Evolutionary conservation across 2,888 invertebrate species (phyloP).

Genomic region (Alviniconcha strummeri): DNA sequence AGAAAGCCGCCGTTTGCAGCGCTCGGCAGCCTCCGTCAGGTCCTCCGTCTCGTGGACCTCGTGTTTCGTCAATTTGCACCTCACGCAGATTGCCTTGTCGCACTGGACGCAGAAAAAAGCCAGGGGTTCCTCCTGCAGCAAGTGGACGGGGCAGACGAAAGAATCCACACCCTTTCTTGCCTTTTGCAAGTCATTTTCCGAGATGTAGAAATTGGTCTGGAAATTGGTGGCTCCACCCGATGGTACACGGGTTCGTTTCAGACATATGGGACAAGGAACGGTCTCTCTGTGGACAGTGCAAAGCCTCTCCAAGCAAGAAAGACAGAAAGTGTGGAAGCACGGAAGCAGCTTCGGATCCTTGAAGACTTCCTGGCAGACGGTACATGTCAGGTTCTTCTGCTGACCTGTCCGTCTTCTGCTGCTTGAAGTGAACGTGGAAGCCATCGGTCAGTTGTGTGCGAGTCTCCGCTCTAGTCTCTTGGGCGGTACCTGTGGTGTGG

Average conservation of each 20-base stretch:
- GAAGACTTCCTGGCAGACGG: conserved; percentile 8
- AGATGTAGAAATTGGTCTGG: conserved; percentile 16
- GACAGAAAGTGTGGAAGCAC: conserved; percentile 5
- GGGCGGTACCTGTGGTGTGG: too few relatives aligned
- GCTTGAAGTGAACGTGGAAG: too few relatives aligned
- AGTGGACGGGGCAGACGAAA: not conserved
- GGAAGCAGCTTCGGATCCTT: not conserved
- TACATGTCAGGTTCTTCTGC: conserved; percentile 3
- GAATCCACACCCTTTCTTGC: not conserved
- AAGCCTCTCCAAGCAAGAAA: not conserved
- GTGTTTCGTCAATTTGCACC: conserved; percentile 21
- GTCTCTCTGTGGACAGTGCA: not conserved
- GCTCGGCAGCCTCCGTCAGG: not conserved
- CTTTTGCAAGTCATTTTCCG: not conserved
- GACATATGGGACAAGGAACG: not conserved
- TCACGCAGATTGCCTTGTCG: conserved; percentile 7
- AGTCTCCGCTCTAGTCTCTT: too few relatives aligned
- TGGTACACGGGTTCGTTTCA: not conserved
- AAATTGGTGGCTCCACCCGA: not conserved
- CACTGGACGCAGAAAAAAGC: conserved; percentile 5
- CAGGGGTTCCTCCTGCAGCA: not conserved
- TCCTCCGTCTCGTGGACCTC: not conserved
- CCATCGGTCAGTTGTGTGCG: too few relatives aligned
- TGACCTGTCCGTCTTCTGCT: too few relatives aligned
- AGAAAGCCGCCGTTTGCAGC: not conserved